Base-by-base conservation (phyloP, 1,140 invertebrate genomes). In the Dreissena polymorpha region DNA sequence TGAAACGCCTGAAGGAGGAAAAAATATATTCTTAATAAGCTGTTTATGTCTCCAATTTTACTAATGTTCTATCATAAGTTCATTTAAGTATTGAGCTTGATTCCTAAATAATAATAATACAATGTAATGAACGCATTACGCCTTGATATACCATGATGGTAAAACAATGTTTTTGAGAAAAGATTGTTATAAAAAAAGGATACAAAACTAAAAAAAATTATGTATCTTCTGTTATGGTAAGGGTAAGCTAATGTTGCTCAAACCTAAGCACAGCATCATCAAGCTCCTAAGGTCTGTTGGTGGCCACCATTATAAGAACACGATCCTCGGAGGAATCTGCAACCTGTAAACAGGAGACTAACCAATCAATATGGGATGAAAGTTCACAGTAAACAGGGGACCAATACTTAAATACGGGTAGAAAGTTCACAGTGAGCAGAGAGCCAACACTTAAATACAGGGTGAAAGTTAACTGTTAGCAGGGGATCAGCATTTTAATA, bases 281-380 rank as follows among this genome's bases (percentile, higher is more conserved):
- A 50, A 99, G 93, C 93, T 99, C 98, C 91, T 98, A 97, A 10
- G 95, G 95, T 86, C 94, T 93, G 93, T 99, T 99, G 5, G 99
- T 99, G 18, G 99, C 98, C 67, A 97, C 99, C 95, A 99, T 98
- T 0, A 99, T 97, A 12, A 99, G 94, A 71, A 99, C 96, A 79
- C 96, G 94, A 90, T 99, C 98, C 57, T 99, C 97, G 0, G 95
- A 68, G 65, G 83, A 86, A 51, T 90, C 89, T 23, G 89, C 77
- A 25, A 93, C 91, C 91, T 92, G 81, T 12, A 83, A 85, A 16
- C 39, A 39, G n/a, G n/a, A n/a, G n/a, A n/a, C n/a, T n/a, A n/a
- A n/a, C n/a, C n/a, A n/a, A n/a, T n/a, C n/a, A n/a, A n/a, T n/a
- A 39, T 5, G 39, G 39, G 3, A 39, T n/a, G 39, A 39, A 39